Percentiles rank a stretch among this genome's conserved stretches.
phyloP scores from a whole-genome alignment of 2,113 vertebrate species.

The Empidonax traillii region DNA sequence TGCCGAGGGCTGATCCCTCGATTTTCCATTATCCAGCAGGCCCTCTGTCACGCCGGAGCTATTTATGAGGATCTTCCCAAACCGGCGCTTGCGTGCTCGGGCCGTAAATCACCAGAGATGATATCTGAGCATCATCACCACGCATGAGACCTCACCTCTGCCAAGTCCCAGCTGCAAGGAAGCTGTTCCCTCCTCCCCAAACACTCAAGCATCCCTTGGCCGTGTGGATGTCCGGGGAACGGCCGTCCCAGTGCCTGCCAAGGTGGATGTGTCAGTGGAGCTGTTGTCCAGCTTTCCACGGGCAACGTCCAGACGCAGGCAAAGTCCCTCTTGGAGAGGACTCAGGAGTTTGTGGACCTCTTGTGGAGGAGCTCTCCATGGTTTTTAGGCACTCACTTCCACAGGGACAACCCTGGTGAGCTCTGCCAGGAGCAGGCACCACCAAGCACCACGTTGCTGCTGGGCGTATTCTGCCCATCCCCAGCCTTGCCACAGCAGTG shows the following conservation, averaged over 20 bases:
- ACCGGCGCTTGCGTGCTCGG: not conserved
- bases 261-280: not conserved
- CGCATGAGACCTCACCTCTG: slow-evolving; percentile 1
- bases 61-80: slow-evolving; percentile 57
- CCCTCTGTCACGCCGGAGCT: not conserved
- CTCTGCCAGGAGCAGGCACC: accelerated
- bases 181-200: not conserved
- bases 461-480: accelerated
- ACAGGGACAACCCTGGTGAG: not conserved
- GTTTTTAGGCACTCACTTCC: not conserved
- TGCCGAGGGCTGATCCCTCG: not conserved
- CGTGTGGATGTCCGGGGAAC: accelerated
- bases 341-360: not conserved
- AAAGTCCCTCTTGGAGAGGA: not conserved
- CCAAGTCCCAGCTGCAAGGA: slow-evolving; percentile 48
- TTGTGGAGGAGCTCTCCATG: not conserved
- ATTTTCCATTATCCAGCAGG: slow-evolving; percentile 60
- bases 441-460: not conserved
- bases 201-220: not conserved
- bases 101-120: slow-evolving; percentile 33
- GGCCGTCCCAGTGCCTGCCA: accelerated
- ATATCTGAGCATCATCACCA: slow-evolving; percentile 44
- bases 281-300: not conserved
- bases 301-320: not conserved
- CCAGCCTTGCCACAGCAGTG: not conserved